Evolutionary conservation across 2,888 invertebrate genomes (phyloP), one percentile per base, ranked within the genome.

Genomic region (Pardosa pseudoannulata): DNA sequence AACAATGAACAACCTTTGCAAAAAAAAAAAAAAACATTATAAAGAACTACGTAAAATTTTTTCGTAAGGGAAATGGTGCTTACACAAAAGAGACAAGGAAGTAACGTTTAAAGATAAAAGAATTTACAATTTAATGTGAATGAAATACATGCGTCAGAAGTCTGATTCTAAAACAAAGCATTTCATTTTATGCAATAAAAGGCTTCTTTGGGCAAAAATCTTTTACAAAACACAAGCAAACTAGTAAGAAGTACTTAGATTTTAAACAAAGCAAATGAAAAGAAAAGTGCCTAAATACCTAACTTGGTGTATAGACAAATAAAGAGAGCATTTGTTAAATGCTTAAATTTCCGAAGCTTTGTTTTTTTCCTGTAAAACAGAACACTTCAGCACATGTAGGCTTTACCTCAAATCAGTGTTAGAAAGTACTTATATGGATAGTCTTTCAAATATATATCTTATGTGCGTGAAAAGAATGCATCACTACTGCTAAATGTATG

Each of bases 131-230:
- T 82, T 76, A 82, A 82, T 75, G 41, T 82, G 75, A 76, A 76
- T 76, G 71, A 70, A 82, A 71, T 82, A 82, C 82, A 76, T 46
- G 82, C 75, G 70, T 65, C 65, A 64, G 71, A 56, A 39, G 67
- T 74, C 67, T 73, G 75, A 82, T 71, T 71, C 64, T 76, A 70
- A 82, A 82, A 82, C 82, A 82, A 82, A 82, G 75, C 82, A 82
- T 68, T 75, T 75, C 82, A 71, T 75, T 70, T 76, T 46, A 41
- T 62, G 76, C 64, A 71, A 82, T 76, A 82, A 71, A 82, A 70
- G 67, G 80, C 68, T 80, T 67, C 50, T 50, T n/a, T 16, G n/a
- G n/a, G 6, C 6, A n/a, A 67, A 67, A 31, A 29, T 16, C 7
- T 1, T n/a, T 31, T 67, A 67, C 13, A 76, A n/a, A 62, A 76